Base-by-base conservation (phyloP, 1,140 invertebrate genomes). In the Whitmania pigra region DNA sequence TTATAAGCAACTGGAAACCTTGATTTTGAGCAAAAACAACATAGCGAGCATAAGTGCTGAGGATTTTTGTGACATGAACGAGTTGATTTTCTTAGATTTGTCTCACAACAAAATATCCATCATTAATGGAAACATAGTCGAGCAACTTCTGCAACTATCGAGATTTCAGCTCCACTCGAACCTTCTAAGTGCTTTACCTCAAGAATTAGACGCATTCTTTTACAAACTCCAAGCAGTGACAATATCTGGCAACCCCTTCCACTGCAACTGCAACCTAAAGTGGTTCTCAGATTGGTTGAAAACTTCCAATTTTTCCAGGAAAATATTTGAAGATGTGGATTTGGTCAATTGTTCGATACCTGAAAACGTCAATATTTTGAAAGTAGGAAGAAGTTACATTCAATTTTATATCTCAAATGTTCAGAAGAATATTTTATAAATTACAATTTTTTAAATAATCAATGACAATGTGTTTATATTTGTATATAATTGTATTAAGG, bases 11-110 rank as follows among this genome's bases (percentile, higher is more conserved):
- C 29, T 63, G 29, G 29, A 63, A n/a, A 63, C 11, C 11, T 63
- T 63, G 29, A 63, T 25, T 63, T n/a, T 63, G 29, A 63, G 57
- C 57, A 31, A 31, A 22, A 63, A 63, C 29, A 63, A 63, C 57
- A 63, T 63, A 0, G 29, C 57, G 1, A 25, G 29, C 57, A 31
- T 63, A 13, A 63, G 29, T 63, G 29, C 29, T 25, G 29, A 25
- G 22, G 22, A 63, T 25, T 63, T 63, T 63, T 63, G 57, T 20
- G 57, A 63, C 22, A 25, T 63, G 57, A 31, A 63, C 29, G 29
- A 63, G 11, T 31, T 63, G 57, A 31, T 63, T 22, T 22, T 25
- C 22, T 63, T 63, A 20, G 57, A 63, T 63, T 31, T 63, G 29
- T 63, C 57, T 22, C 22, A 63, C 29, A 63, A 63, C 57, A 63